A percentile compares a stretch with the other conserved stretches of the same genome.
phyloP scores from a whole-genome alignment of 2,888 invertebrate genomes.

The Volucella inanis region DNA sequence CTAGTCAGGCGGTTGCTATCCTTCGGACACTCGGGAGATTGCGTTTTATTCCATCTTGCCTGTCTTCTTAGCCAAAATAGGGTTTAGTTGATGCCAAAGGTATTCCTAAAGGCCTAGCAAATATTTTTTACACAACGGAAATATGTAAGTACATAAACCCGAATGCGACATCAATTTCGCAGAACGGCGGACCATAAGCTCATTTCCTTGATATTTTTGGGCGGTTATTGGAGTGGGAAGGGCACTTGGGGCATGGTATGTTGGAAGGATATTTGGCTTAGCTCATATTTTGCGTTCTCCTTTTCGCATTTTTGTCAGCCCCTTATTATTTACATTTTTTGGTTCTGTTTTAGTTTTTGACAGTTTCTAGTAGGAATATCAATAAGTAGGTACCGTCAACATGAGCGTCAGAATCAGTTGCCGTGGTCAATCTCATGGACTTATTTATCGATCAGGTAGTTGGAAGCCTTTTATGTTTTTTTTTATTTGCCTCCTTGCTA shows the following conservation, averaged over 20 bases:
- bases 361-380: constrained; percentile 59
- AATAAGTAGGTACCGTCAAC: constrained; percentile 53
- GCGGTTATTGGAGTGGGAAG: constrained; percentile 9
- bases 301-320: constrained; percentile 43
- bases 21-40: constrained; percentile 72
- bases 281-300: constrained; percentile 54
- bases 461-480: background rate
- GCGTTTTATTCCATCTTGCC: constrained; percentile 74
- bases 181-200: constrained; percentile 63
- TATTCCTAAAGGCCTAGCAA: constrained; percentile 72
- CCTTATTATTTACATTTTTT: constrained; percentile 49
- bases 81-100: constrained; percentile 70
- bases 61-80: constrained; percentile 65
- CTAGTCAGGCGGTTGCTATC: constrained; percentile 32
- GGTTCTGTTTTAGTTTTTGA: constrained; percentile 58
- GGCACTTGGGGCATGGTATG: constrained; percentile 10
- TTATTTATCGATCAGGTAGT: constrained; percentile 66
- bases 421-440: constrained; percentile 65
- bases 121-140: constrained; percentile 72
- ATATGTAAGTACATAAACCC: constrained; percentile 75
- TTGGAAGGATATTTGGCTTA: constrained; percentile 53
- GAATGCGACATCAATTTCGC: constrained; percentile 75
- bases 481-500: constrained; percentile 21
- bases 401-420: constrained; percentile 47
- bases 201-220: constrained; percentile 38